Percentiles rank a stretch among this genome's conserved stretches.
Evolutionary conservation across 2,797 vertebrate species (phyloP).

Genomic region (Triplophysa bombifrons): DNA sequence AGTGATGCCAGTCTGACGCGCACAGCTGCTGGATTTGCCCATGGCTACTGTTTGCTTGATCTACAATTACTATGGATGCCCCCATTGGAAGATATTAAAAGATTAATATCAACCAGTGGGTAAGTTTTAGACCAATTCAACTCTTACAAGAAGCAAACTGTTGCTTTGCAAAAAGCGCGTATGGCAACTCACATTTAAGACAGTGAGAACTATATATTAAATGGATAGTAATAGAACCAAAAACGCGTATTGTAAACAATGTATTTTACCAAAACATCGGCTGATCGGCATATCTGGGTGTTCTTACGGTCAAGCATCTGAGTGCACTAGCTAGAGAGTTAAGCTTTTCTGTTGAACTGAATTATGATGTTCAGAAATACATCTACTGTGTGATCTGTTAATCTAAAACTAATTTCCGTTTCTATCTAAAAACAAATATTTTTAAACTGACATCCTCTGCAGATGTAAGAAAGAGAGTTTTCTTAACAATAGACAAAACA

Average conservation of each 20-base stretch:
- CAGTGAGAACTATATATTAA: not conserved
- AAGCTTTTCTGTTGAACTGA: not conserved
- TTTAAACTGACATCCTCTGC: not conserved
- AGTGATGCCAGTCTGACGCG: slow-evolving; percentile 6
- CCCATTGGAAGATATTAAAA: not conserved
- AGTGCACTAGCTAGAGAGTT: slow-evolving; percentile 49
- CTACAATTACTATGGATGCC: not conserved
- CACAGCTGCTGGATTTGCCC: slow-evolving; percentile 13
- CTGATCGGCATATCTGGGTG: too few relatives aligned
- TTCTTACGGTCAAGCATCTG: slow-evolving; percentile 15
- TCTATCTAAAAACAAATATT: not conserved
- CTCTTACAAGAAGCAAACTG: too few relatives aligned
- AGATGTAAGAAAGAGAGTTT: too few relatives aligned
- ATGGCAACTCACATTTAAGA: too few relatives aligned
- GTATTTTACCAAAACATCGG: not conserved
- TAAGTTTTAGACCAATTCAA: too few relatives aligned
- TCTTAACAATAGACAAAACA: too few relatives aligned
- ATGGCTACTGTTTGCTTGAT: not conserved
- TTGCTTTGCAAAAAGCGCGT: too few relatives aligned
- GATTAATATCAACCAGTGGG: not conserved
- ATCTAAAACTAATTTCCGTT: not conserved
- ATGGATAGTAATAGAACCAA: not conserved
- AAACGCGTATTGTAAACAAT: too few relatives aligned
- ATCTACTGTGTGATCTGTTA: not conserved
- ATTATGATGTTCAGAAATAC: not conserved